Base-by-base conservation (phyloP, 2,888 invertebrate genomes). In the Agrotis clavis region DNA sequence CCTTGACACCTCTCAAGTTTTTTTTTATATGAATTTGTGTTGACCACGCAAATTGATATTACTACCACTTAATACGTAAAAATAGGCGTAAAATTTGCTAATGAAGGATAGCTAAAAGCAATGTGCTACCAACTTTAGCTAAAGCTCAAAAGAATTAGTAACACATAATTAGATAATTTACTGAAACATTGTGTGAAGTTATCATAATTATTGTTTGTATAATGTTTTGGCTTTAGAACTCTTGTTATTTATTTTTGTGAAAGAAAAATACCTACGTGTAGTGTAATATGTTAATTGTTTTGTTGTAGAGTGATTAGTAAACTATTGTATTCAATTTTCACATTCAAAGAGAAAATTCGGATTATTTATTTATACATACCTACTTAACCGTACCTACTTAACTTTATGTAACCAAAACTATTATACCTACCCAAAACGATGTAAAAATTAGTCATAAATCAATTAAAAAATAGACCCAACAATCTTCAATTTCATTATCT, bases 51-150 rank as follows among this genome's bases (percentile, higher is more conserved):
- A 18, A 18, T 21, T 5, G 21, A 53, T 45, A 59, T 47, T n/a
- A 6, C 14, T 5, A 18, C 1, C 45, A 30, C 7, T 35, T 30
- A 60, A 35, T 53, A 53, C 11, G 1, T 4, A 1, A 7, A 25
- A 65, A 60, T 51, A 48, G n/a, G 48, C 60, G 35, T 56, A 5
- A 63, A 69, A 79, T 70, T 50, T 0, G 2, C n/a, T 53, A 53
- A 63, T 19, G 1, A n/a, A 35, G 45, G 45, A 21, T 64, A 1
- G 60, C 51, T 56, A 18, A 72, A 56, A 19, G n/a, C 2, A 48
- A 53, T 18, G 45, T 35, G 66, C 48, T 6, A 7, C 5, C 0
- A 35, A 47, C 1, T 25, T 48, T 3, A 53, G 21, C n/a, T 59
- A 21, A 41, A 21, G 9, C 13, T 19, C 9, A 0, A 16, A 19